phyloP scores from a whole-genome alignment of 2,888 invertebrate species.

The Drosophila austrosaltans region DNA sequence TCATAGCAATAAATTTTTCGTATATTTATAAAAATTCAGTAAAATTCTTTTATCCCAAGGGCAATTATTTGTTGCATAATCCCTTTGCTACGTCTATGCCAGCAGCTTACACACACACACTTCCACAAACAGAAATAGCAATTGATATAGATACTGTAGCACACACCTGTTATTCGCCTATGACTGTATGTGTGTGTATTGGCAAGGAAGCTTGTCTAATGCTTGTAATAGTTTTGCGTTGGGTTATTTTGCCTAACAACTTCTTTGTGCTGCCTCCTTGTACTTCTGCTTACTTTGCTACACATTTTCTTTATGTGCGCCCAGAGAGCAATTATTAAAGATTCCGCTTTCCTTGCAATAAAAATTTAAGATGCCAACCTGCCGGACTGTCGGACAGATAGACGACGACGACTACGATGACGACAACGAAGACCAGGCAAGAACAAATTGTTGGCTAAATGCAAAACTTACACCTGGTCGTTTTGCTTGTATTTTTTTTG shows the following conservation, averaged over 20 bases:
- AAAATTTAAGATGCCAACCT: conserved; percentile 68
- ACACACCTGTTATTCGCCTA: conserved; percentile 42
- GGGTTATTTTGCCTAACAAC: conserved; percentile 39
- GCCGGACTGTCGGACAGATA: conserved; percentile 16
- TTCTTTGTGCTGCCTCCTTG: conserved; percentile 25
- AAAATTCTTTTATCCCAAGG: too few relatives aligned
- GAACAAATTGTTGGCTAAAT: conserved; percentile 68
- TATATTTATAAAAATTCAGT: too few relatives aligned
- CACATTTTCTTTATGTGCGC: conserved; percentile 71
- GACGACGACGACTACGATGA: conserved; percentile 17
- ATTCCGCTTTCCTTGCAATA: conserved; percentile 74
- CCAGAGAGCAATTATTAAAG: conserved; percentile 73
- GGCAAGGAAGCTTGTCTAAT: conserved; percentile 45
- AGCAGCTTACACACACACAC: conserved; percentile 23
- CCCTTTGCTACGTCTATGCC: not conserved
- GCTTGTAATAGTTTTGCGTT: conserved; percentile 58
- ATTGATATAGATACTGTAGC: conserved; percentile 22
- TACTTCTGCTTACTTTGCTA: conserved; percentile 72
- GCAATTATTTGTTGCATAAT: too few relatives aligned
- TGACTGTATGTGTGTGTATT: conserved; percentile 18
- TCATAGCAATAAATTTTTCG: too few relatives aligned
- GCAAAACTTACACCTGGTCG: conserved; percentile 71
- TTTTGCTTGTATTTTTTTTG: not conserved
- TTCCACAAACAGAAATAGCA: conserved; percentile 21
- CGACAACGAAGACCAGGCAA: conserved; percentile 12